Base-by-base conservation (phyloP, 53 echinoderm and acorn worm species). In the Luidia sarsii region DNA sequence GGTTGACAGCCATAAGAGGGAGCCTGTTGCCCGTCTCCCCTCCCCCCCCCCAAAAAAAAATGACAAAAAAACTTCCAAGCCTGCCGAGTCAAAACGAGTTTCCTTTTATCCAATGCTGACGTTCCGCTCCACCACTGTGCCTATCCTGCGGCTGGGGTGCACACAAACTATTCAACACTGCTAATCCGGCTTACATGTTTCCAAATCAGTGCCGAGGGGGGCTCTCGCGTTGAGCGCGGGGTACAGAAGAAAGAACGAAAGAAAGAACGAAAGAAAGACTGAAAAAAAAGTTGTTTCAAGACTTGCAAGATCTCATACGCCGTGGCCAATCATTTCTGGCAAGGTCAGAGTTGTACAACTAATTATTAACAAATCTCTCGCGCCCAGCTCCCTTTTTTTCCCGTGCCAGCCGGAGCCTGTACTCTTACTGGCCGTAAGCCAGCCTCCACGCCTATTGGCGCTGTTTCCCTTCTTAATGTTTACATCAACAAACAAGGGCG, bases 141-240 rank as follows among this genome's bases (percentile, higher is more conserved):
- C n/a, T n/a, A n/a, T n/a, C n/a, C n/a, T n/a, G n/a, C n/a, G n/a
- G n/a, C n/a, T n/a, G n/a, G 31, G 30, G 39, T 33, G 23, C 8
- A 10, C 33, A 19, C 43, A 75, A 59, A 24, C 61, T 10, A 27
- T 77, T 46, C 61, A 61, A 39, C 55, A 77, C 45, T 60, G 61
- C 61, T 77, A 77, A 77, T 59, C 77, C 60, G 33, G 77, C 77
- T 77, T 77, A 77, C 77, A 77, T 61, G 77, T 77, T 77, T 77
- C 77, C 43, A 77, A 77, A 60, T 61, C 77, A 61, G 59, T 21
- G 77, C 77, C 14, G 10, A 25, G 35, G 27, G n/a, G n/a, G n/a
- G n/a, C n/a, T n/a, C n/a, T n/a, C n/a, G n/a, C n/a, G n/a, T n/a
- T n/a, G n/a, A n/a, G n/a, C n/a, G n/a, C n/a, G n/a, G n/a, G n/a